These are phyloP conservation scores for Armadillidium nasatum DNA, from an alignment of 1,140 invertebrate genomes.

Conservation along the genomic window DNA sequence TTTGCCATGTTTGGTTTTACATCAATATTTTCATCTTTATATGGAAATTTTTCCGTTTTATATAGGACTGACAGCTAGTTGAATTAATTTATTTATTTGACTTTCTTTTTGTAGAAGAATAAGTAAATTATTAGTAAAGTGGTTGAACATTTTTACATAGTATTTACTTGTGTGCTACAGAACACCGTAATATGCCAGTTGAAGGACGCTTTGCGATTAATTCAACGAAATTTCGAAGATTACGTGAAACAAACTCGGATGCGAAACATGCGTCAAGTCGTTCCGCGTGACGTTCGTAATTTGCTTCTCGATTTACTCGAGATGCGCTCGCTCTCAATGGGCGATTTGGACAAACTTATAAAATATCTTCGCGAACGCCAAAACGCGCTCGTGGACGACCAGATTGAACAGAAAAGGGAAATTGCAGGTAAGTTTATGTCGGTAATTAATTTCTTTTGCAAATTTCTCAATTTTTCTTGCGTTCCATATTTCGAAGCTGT, in stretches of 20 bases:
- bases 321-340: slow-evolving; percentile 41
- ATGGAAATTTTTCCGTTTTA: too few relatives aligned
- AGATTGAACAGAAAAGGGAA: slow-evolving; percentile 44
- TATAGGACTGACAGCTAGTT: too few relatives aligned
- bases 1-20: too few relatives aligned
- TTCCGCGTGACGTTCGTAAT: slow-evolving; percentile 44
- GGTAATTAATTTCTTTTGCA: too few relatives aligned
- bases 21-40: too few relatives aligned
- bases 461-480: too few relatives aligned
- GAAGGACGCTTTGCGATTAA: slow-evolving; percentile 77
- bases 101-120: too few relatives aligned
- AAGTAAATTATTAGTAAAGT: too few relatives aligned
- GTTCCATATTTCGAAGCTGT: too few relatives aligned
- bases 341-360: slow-evolving; percentile 44
- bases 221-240: slow-evolving; percentile 71
- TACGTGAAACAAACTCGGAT: slow-evolving; percentile 56
- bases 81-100: too few relatives aligned
- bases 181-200: slow-evolving; percentile 91
- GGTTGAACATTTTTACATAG: too few relatives aligned
- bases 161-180: slow-evolving; percentile 51
- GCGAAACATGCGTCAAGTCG: slow-evolving; percentile 43
- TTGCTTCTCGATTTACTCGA: slow-evolving; percentile 45
- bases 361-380: slow-evolving; percentile 44
- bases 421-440: slow-evolving; percentile 39
- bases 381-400: slow-evolving; percentile 44